A percentile compares a stretch with the other conserved stretches of the same genome.
These are phyloP conservation scores for Drosophila ficusphila DNA, from an alignment of 1,140 invertebrate species.

Conservation along the genomic window DNA sequence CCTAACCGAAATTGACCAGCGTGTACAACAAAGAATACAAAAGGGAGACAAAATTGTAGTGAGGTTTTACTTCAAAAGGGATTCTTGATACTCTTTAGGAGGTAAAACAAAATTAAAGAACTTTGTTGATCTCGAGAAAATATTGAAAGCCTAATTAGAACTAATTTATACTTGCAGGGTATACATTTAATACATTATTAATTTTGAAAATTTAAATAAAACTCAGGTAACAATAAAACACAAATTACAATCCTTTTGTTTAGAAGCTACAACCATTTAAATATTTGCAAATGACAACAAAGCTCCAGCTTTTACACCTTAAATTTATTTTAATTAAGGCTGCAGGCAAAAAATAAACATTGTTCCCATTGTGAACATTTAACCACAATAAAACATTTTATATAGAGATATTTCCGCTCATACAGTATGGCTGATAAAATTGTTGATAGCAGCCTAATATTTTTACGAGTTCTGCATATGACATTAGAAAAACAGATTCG, in stretches of 20 bases:
- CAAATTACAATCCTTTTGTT: too few relatives aligned
- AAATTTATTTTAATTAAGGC: not conserved
- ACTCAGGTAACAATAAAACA: not conserved
- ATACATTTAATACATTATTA: too few relatives aligned
- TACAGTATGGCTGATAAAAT: not conserved
- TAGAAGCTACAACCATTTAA: too few relatives aligned
- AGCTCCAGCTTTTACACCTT: too few relatives aligned
- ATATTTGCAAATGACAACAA: not conserved
- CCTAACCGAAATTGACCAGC: slow-evolving; percentile 1
- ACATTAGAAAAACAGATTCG: slow-evolving; percentile 3
- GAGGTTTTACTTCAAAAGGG: not conserved
- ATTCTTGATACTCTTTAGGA: too few relatives aligned
- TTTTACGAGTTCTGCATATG: slow-evolving; percentile 7
- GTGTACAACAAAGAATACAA: not conserved
- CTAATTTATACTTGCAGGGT: too few relatives aligned
- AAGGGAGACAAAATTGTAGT: not conserved
- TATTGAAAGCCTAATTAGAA: too few relatives aligned
- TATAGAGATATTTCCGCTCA: not conserved
- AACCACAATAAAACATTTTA: not conserved
- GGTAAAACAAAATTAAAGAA: too few relatives aligned
- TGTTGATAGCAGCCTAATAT: not conserved
- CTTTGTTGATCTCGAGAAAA: too few relatives aligned
- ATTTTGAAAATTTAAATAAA: too few relatives aligned
- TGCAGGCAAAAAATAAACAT: not conserved
- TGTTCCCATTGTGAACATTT: too few relatives aligned